Evolutionary conservation across 2,888 invertebrate genomes (phyloP).

Genomic region (Phortica okadai): DNA sequence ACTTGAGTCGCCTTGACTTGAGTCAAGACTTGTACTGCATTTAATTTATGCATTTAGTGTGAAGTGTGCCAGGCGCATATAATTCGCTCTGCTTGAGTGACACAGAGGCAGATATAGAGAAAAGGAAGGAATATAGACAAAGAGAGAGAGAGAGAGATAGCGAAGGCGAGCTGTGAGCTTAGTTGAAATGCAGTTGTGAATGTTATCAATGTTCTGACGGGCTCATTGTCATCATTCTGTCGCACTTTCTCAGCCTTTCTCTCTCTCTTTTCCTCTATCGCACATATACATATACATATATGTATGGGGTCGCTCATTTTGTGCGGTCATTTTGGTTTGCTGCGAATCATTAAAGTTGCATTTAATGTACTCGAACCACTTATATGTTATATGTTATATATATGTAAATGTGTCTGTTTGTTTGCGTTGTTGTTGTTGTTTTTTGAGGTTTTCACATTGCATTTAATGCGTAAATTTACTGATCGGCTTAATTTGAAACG

Average conservation of each 20-base stretch:
- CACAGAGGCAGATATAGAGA: not conserved
- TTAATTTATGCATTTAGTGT: slow-evolving; percentile 41
- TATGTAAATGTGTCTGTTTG: not conserved
- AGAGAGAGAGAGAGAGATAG: not conserved
- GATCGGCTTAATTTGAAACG: slow-evolving; percentile 25
- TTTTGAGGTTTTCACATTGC: not conserved
- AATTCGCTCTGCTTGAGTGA: not conserved
- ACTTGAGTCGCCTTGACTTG: slow-evolving; percentile 46
- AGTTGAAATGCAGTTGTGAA: not conserved
- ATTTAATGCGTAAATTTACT: slow-evolving; percentile 24
- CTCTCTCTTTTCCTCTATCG: not conserved
- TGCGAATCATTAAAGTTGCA: slow-evolving; percentile 24
- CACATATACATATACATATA: not conserved
- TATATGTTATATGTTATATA: not conserved
- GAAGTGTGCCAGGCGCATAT: not conserved
- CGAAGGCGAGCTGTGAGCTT: not conserved
- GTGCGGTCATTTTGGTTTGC: slow-evolving; percentile 3
- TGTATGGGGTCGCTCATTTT: not conserved
- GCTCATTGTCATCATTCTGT: not conserved
- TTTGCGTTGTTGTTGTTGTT: not conserved
- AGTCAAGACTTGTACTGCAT: slow-evolving; percentile 30
- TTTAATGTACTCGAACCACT: slow-evolving; percentile 47
- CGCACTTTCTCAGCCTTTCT: not conserved
- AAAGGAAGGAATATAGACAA: not conserved
- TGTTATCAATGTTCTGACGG: too few species aligned